Conservation (phyloP, 2,113 vertebrate genomes). For the Bolborhynchus lineola region DNA sequence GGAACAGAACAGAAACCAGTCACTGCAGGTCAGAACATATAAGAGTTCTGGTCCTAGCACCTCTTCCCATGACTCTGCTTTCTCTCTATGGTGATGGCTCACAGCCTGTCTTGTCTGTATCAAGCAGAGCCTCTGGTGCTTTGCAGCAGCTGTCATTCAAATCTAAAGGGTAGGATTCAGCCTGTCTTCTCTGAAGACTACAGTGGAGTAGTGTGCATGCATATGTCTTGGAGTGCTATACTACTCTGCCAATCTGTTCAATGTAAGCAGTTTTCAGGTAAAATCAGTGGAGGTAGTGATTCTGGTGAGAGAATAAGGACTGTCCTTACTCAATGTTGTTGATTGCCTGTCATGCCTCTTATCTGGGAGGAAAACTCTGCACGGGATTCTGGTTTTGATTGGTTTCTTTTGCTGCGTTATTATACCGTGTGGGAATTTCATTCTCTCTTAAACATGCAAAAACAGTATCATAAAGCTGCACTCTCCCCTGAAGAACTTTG, state of each 20-base stretch:
- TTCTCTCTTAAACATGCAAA: not conserved
- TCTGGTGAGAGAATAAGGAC: not conserved
- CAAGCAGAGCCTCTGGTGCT: not conserved
- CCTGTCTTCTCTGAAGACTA: not conserved
- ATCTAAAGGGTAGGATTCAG: not conserved
- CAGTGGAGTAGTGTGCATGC: not conserved
- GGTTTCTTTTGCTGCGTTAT: not conserved
- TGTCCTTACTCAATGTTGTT: not conserved
- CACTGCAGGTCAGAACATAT: accelerated
- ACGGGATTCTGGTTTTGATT: not conserved
- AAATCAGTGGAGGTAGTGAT: not conserved
- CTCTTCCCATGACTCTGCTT: not conserved
- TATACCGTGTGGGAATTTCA: not conserved
- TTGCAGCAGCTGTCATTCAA: accelerated
- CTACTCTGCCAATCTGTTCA: not conserved
- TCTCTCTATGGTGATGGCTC: not conserved
- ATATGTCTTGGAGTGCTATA: not conserved
- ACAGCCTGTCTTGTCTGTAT: not conserved
- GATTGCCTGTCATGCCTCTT: not conserved
- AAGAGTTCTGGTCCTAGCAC: too few species aligned
- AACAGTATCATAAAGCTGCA: not conserved
- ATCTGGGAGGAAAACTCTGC: not conserved
- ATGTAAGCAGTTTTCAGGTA: accelerated
- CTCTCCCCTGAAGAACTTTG: not conserved
- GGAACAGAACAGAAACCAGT: not conserved